Evolutionary conservation across 2,113 vertebrate genomes (phyloP).

Genomic region (Hemichromis elongatus): DNA sequence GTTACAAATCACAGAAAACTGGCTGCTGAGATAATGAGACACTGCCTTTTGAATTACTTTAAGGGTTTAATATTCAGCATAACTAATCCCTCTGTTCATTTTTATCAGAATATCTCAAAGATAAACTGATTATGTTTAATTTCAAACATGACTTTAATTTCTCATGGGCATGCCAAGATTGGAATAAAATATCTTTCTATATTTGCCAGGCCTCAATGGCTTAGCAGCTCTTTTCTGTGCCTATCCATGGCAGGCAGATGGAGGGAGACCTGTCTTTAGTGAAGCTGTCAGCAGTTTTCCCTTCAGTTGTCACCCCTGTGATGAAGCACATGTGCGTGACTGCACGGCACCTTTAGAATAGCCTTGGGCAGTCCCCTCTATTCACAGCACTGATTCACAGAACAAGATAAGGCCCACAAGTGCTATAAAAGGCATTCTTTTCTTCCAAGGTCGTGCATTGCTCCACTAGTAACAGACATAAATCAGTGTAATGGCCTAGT

Average conservation of each 20-base stretch:
- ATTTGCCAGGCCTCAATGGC: background rate
- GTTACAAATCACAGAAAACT: background rate
- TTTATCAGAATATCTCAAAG: background rate
- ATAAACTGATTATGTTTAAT: background rate
- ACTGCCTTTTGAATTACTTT: background rate
- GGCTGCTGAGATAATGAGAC: background rate
- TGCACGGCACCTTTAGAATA: conserved; percentile 27
- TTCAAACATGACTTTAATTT: background rate
- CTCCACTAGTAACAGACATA: conserved; percentile 37
- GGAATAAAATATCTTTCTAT: background rate
- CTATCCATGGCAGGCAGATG: background rate
- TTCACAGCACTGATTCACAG: conserved; percentile 35
- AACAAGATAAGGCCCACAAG: conserved; percentile 47
- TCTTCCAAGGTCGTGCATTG: background rate
- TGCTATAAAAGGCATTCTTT: background rate
- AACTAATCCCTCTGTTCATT: background rate
- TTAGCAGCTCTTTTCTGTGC: background rate
- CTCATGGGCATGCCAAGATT: background rate
- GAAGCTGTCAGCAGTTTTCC: conserved; percentile 19
- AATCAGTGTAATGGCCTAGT: conserved; percentile 50
- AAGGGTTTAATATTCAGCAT: background rate
- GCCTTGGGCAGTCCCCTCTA: conserved; percentile 42
- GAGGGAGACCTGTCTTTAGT: background rate
- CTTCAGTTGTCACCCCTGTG: conserved; percentile 45
- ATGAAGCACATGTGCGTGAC: conserved; percentile 75